Conservation (phyloP, 2,888 invertebrate species). For the Electrophaes corylata region DNA sequence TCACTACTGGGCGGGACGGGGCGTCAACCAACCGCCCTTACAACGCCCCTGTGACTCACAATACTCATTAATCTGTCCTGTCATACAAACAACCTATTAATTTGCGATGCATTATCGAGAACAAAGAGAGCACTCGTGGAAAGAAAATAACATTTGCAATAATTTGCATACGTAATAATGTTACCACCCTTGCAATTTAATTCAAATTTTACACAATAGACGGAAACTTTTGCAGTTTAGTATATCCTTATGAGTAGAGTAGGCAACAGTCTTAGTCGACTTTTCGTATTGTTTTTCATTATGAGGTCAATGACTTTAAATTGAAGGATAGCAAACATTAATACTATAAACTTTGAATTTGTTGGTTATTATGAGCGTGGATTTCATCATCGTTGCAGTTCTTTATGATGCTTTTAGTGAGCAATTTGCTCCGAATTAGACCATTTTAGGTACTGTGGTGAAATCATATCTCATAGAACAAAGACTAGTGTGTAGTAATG, state of each 20-base stretch:
- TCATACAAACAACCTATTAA: constrained; percentile 22
- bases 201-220: constrained; percentile 31
- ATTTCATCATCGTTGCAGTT: neutral
- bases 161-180: constrained; percentile 53
- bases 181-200: constrained; percentile 34
- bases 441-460: neutral
- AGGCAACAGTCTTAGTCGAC: neutral
- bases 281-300: neutral
- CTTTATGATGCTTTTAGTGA: neutral
- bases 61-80: constrained; percentile 22
- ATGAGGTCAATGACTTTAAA: constrained; percentile 6
- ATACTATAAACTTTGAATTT: constrained; percentile 18
- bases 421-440: neutral
- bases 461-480: too few relatives aligned
- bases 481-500: too few relatives aligned
- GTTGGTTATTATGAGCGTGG: neutral
- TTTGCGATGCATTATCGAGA: constrained; percentile 36
- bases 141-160: constrained; percentile 51
- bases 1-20: constrained; percentile 41
- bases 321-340: constrained; percentile 15
- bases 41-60: constrained; percentile 45
- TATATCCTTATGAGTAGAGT: neutral
- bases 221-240: constrained; percentile 18
- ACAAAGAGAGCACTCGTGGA: constrained; percentile 47
- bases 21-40: constrained; percentile 38